Base-by-base conservation (phyloP, 2,113 vertebrate species). In the Leptobrachium leishanense region DNA sequence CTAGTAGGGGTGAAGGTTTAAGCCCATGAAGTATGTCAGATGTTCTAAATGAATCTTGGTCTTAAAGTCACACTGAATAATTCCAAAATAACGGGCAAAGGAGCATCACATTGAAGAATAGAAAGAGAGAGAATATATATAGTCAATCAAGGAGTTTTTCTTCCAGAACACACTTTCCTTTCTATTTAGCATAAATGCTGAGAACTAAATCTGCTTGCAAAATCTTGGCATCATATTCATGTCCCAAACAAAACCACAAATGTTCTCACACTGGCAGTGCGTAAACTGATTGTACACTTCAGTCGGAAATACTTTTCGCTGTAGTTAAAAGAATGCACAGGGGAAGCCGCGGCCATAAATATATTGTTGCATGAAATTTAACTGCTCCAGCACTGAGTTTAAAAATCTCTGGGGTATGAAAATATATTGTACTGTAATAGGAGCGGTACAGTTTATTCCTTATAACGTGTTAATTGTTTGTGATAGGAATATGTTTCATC, bases 201-300 rank as follows among this genome's bases (percentile, higher is more conserved):
- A 69, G 43, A 50, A 71, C 39, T 8, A 39, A 53, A 71, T 71
- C 44, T 54, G 44, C 46, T 54, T 71, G 46, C 68, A 65, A 74
- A 75, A 64, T 75, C 73, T 75, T 75, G 73, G 73, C 73, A 64
- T 6, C 11, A 8, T 6, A 40, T 42, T 12, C 20, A 54, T 7
- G 43, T 46, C 72, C 59, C 71, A 72, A 72, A 59, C 73, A 41
- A 76, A 76, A 76, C 74, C 74, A 67, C 74, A 76, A 68, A 76
- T 76, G 74, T 76, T 67, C 64, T 42, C 74, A 76, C 63, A 75
- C 63, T 54, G 66, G 63, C 74, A 68, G 13, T 55, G 74, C 55
- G 74, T 67, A 50, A 76, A 68, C 44, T 68, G 39, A 68, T 68
- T 67, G 64, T 67, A 66, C 53, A 43, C 64, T 66, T 76, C 62